A percentile compares a stretch with the other conserved stretches of the same genome.
These are phyloP conservation scores for Philopotamus ludificatus DNA, from an alignment of 1,140 invertebrate genomes.

Conservation along the genomic window DNA sequence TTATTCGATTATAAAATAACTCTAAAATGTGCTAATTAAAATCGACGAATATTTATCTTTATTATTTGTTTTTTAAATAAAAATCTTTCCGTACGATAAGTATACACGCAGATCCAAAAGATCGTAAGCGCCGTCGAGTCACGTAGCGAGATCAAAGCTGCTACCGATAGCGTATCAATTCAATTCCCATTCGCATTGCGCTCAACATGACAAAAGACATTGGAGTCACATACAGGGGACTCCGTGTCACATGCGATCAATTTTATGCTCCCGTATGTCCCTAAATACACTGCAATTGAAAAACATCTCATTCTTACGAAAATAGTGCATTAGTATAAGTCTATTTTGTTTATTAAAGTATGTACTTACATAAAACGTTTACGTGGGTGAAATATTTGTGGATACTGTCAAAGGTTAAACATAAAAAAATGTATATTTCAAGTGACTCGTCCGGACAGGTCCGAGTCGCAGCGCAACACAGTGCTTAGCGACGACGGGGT, in stretches of 20 bases:
- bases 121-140: too few relatives aligned
- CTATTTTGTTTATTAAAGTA: constrained; percentile 2
- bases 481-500: too few relatives aligned
- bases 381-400: too few relatives aligned
- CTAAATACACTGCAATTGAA: neutral
- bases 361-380: too few relatives aligned
- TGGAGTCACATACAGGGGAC: constrained; percentile 7
- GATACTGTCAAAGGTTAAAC: too few relatives aligned
- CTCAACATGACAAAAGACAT: constrained; percentile 12
- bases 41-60: too few relatives aligned
- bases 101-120: too few relatives aligned
- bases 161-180: constrained; percentile 22
- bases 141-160: constrained; percentile 21
- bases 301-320: neutral
- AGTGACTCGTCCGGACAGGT: too few relatives aligned
- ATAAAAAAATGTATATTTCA: too few relatives aligned
- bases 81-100: too few relatives aligned
- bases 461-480: too few relatives aligned
- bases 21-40: neutral
- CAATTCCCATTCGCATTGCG: constrained; percentile 13
- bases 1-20: neutral
- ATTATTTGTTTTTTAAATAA: too few relatives aligned
- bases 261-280: neutral
- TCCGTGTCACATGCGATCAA: constrained; percentile 5
- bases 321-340: neutral